Evolutionary conservation across 2,797 vertebrate genomes (phyloP).

Genomic region (Gastrophryne carolinensis): DNA sequence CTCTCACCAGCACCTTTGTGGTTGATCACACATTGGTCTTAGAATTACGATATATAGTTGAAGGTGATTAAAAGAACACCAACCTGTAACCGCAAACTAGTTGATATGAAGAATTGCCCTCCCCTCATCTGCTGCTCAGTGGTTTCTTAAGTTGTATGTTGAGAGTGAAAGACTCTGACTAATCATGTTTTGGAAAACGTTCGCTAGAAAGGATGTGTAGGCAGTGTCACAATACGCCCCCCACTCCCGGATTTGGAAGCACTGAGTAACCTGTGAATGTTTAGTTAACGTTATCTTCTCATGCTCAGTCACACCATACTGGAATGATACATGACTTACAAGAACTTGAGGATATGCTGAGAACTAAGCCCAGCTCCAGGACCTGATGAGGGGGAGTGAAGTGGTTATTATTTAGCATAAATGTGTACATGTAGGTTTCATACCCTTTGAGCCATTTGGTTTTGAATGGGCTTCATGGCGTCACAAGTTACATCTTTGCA

Average conservation of each 20-base stretch:
- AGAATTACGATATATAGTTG: constrained; percentile 11
- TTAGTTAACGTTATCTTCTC: constrained; percentile 50
- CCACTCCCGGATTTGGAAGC: constrained; percentile 51
- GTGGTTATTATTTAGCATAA: constrained; percentile 57
- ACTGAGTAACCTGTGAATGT: constrained; percentile 56
- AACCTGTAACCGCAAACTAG: constrained; percentile 32
- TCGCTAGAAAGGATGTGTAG: constrained; percentile 32
- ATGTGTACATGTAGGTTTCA: no score
- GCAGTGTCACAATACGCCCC: constrained; percentile 7
- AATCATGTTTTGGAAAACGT: constrained; percentile 45
- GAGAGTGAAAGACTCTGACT: constrained; percentile 29
- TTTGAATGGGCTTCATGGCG: constrained; percentile 60
- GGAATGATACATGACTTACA: constrained; percentile 58
- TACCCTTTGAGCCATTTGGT: no score
- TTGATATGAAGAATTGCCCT: constrained; percentile 7
- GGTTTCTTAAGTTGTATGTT: constrained; percentile 29
- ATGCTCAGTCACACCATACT: constrained; percentile 42
- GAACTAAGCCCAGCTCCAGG: constrained; percentile 45
- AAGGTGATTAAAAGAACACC: constrained; percentile 35
- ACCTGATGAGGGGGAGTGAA: constrained; percentile 54
- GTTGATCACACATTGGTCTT: constrained; percentile 32
- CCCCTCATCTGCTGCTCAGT: neutral
- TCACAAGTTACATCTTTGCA: constrained; percentile 51
- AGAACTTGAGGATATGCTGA: constrained; percentile 60
- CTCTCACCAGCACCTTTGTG: constrained; percentile 4